Base-by-base conservation (phyloP, 2,113 vertebrate species). In the Hyla sarda region DNA sequence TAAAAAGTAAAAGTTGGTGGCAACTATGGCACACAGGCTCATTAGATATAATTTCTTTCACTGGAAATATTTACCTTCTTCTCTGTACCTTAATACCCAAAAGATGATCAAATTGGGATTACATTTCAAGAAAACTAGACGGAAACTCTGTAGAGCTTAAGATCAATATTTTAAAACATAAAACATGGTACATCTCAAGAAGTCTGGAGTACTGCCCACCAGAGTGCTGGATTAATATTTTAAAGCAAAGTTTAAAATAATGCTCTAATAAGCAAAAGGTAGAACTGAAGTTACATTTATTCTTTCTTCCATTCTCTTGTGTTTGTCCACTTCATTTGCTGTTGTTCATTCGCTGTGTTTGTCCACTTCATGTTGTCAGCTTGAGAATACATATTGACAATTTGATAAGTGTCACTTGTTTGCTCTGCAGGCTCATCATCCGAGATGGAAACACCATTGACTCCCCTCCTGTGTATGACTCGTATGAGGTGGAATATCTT, bases 401-500 rank as follows among this genome's bases (percentile, higher is more conserved):
- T 54, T 1, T 54, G 74, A 52, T 32, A 47, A 41, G 13, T 1
- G 17, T 32, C 12, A 32, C 28, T 32, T 54, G 16, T 77, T 77
- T 77, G 48, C 9, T 76, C 88, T 88, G 32, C 91, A 99, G 98
- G 90, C 94, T 99, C 72, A 94, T 99, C 84, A 99, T 99, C 89
- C 97, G 98, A 79, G 96, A 99, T 0, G 98, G 98, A 74, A 96
- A 97, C 92, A 96, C 96, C 2, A 95, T 98, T 65, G 97, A 99
- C 88, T 96, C 98, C 0, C 94, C 97, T 0, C 95, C 96, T 0
- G 92, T 99, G 85, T 99, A 99, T 0, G 98, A 99, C 89, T 99
- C 98, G 17, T 99, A 98, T 0, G 97, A 99, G 90, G 97, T 98
- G 65, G 98, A 99, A 82, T 99, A 99, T 89, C 92, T 99, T 89